Evolutionary conservation across 2,888 invertebrate species (phyloP), one percentile per base, ranked within the genome.

Genomic region (Notodonta ziczac): DNA sequence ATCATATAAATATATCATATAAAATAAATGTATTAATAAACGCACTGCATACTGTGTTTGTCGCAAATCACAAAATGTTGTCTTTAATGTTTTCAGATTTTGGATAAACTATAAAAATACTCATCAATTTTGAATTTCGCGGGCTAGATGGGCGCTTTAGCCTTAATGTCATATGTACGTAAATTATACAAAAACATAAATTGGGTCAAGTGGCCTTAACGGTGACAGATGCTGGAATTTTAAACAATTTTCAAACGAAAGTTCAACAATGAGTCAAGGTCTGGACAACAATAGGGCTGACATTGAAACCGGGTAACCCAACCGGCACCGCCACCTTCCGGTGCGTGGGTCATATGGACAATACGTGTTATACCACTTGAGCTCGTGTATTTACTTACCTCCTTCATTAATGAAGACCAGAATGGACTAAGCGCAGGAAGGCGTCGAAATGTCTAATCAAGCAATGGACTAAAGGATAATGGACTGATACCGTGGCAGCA

Each of bases 241-340:
- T 67, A n/a, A 57, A 61, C 51, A 59, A 46, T 58, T 63, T 67
- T 67, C 58, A 62, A 68, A 66, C 68, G 62, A 77, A 74, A 79
- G 77, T 79, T 77, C 68, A 79, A 67, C 61, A 63, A 59, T 62
- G 67, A 56, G 67, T 69, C 79, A 79, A 79, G 79, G 79, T 69
- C 63, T 57, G 55, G 57, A 58, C 59, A 72, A 73, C 72, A 74
- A 73, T 77, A 70, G 67, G 58, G 62, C 57, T 66, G 73, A 65
- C 76, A 71, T 67, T 74, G 72, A 59, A 57, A 63, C 50, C 65
- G 53, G 60, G 58, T 60, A 60, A 62, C 16, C 16, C 50, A 50
- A 50, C 16, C 58, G 50, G 50, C 50, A 16, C n/a, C 12, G 62
- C 48, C 60, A 46, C 59, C 65, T 70, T 78, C 74, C 74, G 74